Evolutionary conservation across 2,888 invertebrate genomes (phyloP), one percentile per base, ranked within the genome.

Genomic region (Latheticus oryzae): DNA sequence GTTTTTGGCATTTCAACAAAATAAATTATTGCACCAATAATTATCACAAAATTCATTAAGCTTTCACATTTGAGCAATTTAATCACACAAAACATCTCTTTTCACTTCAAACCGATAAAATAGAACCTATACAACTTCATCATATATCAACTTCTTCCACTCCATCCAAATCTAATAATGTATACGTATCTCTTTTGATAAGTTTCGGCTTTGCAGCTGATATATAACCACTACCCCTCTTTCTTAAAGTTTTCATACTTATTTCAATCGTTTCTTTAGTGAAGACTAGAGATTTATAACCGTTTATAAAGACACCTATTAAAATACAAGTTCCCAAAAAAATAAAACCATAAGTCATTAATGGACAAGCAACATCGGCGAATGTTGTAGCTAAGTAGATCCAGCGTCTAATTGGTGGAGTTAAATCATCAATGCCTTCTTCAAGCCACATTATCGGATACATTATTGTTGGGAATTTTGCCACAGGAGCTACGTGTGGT

Each of bases 401-500:
- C 90, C 90, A 91, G 12, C 90, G 82, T 72, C 88, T 84, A 51
- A 93, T 92, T n/a, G 89, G 80, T 0, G 91, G 89, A 0, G 91
- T 84, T 3, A 93, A 75, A 64, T 92, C 91, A 45, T 88, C 88
- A 28, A 93, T 84, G 5, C 93, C 93, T 87, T 94, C 93, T 77
- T 94, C 93, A 1, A 93, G 67, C 93, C 93, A 93, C 89, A 93
- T 91, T 26, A 93, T 86, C 0, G 94, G 93, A 74, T 93, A 92
- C 3, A 91, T 83, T 43, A 91, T 90, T 72, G 87, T 87, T 0
- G 91, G 89, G 69, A 94, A 93, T 60, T 88, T 85, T 63, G 87
- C 80, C 5, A 92, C 91, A 2, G 87, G 84, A 63, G 84, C 82
- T 32, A 93, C 86, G 63, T 87, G 83, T 1, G 86, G 83, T 1